A percentile compares a stretch with the other conserved stretches of the same genome.
Evolutionary conservation across 2,888 invertebrate species (phyloP).

Genomic region (Spodoptera exigua): DNA sequence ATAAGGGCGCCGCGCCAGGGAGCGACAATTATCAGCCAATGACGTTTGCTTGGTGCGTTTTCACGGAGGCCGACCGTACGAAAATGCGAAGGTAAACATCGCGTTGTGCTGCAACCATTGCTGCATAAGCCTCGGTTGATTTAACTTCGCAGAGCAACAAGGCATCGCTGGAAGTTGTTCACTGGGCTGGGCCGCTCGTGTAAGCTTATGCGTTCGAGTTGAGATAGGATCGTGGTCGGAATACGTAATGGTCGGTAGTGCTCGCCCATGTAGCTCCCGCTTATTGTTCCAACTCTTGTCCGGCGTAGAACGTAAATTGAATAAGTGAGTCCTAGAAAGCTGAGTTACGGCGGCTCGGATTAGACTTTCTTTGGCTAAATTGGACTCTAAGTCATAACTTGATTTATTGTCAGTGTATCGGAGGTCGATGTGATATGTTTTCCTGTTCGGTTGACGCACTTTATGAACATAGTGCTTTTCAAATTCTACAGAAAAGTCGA

Average conservation of each 20-base stretch:
- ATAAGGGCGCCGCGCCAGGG: constrained; percentile 78
- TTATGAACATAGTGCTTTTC: constrained; percentile 36
- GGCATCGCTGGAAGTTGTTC: constrained; percentile 47
- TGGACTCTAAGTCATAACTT: constrained; percentile 72
- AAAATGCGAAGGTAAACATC: constrained; percentile 29
- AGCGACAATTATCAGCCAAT: constrained; percentile 87
- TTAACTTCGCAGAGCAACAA: constrained; percentile 5
- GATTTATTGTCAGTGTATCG: constrained; percentile 61
- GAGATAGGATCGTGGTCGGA: constrained; percentile 79
- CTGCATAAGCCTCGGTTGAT: constrained; percentile 41
- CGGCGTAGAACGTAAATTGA: constrained; percentile 77
- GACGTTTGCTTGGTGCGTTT: constrained; percentile 69
- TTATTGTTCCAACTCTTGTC: constrained; percentile 76
- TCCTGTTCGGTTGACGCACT: constrained; percentile 42
- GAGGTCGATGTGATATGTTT: constrained; percentile 57
- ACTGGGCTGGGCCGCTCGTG: constrained; percentile 36
- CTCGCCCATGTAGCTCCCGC: constrained; percentile 81
- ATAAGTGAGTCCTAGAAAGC: constrained; percentile 75
- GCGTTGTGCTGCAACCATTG: constrained; percentile 58
- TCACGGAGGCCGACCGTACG: constrained; percentile 53
- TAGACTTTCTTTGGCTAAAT: constrained; percentile 67
- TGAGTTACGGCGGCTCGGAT: constrained; percentile 63
- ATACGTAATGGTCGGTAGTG: constrained; percentile 88
- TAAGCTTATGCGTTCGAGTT: constrained; percentile 55
- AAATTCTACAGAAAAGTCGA: constrained; percentile 22